Conservation (phyloP, 2,888 invertebrate species). For the Polia nebulosa region DNA sequence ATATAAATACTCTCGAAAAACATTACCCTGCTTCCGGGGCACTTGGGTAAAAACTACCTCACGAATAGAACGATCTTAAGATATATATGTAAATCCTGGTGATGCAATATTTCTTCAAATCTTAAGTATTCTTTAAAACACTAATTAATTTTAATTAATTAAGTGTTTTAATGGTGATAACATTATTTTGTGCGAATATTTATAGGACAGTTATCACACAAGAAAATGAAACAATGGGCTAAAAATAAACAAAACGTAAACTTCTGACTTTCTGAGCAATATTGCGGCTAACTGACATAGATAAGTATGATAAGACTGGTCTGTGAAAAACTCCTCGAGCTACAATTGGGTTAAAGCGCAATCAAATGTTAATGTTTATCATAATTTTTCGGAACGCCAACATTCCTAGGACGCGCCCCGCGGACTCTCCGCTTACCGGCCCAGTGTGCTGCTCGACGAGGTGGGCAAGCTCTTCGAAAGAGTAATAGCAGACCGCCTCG, state of each 20-base stretch:
- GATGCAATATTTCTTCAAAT: constrained; percentile 25
- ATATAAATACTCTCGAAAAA: no score
- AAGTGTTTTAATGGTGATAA: background rate
- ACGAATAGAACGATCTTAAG: no score
- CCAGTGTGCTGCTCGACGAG: no score
- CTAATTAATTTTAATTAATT: constrained; percentile 1
- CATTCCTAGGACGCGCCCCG: no score
- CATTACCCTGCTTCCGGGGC: no score
- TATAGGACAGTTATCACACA: constrained; percentile 3
- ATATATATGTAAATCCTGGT: background rate
- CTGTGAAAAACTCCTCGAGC: background rate
- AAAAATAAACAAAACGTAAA: constrained; percentile 7
- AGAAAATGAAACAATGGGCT: constrained; percentile 13
- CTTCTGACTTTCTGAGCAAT: background rate
- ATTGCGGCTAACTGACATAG: background rate
- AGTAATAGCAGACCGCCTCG: no score
- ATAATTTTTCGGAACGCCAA: no score
- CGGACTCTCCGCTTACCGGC: no score
- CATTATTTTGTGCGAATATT: background rate
- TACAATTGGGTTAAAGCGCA: background rate
- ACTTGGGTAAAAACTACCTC: no score
- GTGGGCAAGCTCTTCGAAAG: no score
- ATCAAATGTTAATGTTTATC: no score
- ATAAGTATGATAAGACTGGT: background rate
- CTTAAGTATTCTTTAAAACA: background rate